Evolutionary conservation across 53 echinoderm and acorn worm genomes (phyloP).

Genomic region (Temnopleurus reevesii): DNA sequence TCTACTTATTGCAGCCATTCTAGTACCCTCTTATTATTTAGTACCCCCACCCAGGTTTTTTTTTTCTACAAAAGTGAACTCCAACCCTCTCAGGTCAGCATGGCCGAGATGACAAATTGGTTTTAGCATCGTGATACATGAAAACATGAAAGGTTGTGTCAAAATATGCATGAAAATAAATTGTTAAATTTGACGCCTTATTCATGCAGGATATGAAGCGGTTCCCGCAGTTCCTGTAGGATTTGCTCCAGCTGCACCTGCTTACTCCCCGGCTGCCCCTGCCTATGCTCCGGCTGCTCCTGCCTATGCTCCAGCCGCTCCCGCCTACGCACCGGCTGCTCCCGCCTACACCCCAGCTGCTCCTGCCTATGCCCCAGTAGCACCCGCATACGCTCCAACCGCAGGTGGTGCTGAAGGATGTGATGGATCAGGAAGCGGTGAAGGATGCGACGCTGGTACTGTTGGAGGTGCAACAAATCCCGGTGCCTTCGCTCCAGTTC

Average conservation of each 20-base stretch:
- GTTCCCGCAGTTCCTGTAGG: neutral
- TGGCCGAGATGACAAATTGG: too few species aligned
- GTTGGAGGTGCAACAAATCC: neutral
- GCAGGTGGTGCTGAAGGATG: neutral
- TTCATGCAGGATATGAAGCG: conserved; percentile 8
- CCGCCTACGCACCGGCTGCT: neutral
- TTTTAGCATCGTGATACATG: too few species aligned
- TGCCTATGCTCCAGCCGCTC: neutral
- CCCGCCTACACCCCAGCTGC: neutral
- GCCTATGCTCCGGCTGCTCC: neutral
- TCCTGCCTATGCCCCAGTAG: neutral
- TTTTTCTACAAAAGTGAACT: neutral
- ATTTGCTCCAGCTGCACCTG: neutral
- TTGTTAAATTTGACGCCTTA: neutral
- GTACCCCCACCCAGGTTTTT: neutral
- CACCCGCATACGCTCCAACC: neutral
- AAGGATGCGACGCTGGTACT: neutral
- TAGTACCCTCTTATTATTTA: too few species aligned
- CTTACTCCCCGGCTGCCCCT: neutral
- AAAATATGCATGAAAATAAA: too few species aligned
- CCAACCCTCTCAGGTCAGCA: neutral
- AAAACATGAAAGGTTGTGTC: too few species aligned
- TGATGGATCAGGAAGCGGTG: neutral
- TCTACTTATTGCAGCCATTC: neutral
- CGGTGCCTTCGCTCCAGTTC: conserved; percentile 14